Evolutionary conservation across 35 echinoderm and acorn worm genomes (phyloP), one percentile per base, ranked within the genome.

Genomic region (Patiria miniata): DNA sequence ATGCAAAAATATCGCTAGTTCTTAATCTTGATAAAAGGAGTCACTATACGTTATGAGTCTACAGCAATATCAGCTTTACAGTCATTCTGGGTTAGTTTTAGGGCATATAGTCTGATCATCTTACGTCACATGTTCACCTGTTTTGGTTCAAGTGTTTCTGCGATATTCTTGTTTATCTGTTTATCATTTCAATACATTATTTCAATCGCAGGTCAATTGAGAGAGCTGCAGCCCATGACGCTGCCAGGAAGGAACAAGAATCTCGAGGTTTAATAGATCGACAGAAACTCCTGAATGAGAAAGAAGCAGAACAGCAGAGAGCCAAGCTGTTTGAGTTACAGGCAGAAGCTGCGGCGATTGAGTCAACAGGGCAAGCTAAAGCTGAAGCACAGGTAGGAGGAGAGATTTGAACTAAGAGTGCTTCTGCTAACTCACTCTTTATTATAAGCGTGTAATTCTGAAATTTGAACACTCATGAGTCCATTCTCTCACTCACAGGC

Each of bases 171-270:
- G n/a, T n/a, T n/a, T n/a, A n/a, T n/a, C n/a, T n/a, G n/a, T n/a
- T n/a, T n/a, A n/a, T n/a, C n/a, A n/a, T n/a, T n/a, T n/a, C n/a
- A n/a, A n/a, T n/a, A n/a, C n/a, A n/a, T n/a, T n/a, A n/a, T n/a
- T n/a, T n/a, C n/a, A n/a, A n/a, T n/a, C n/a, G n/a, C n/a, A 94
- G 95, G 33, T 98, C 96, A 21, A 61, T 98, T 18, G 92, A 98
- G 86, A 87, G 92, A 65, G 80, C 89, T 34, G 92, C 92, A 22
- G 89, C 78, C 23, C 96, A 98, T 61, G 89, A 94, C 39, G 96
- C 96, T 37, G 89, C 84, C 52, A 82, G 96, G 36, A 98, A 91
- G 40, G 96, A 98, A 47, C 96, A 98, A 47, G 80, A 98, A 81
- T 92, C 96, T 51, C 81, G 36, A 77, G 92, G 96, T 12, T 73